Evolutionary conservation across 1,140 invertebrate genomes (phyloP), one percentile per base, ranked within the genome.

Genomic region (Lutraria rhynchaena): DNA sequence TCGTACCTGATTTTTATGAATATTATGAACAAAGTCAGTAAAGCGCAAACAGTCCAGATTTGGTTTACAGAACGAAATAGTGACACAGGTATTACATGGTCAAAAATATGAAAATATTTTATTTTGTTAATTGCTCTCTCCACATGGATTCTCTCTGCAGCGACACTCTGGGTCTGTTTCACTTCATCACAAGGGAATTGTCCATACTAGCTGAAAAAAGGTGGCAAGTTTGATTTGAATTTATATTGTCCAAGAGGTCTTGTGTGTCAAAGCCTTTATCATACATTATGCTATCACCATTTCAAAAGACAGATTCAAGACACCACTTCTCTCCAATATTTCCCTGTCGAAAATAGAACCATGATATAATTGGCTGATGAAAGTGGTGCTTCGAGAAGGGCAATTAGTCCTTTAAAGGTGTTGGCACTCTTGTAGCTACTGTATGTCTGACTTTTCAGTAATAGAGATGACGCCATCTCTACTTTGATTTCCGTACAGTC

Each of bases 91-190:
- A 85, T 29, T n/a, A 70, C 51, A 33, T 67, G 37, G 29, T 75
- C 81, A 69, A 85, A 70, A 22, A 85, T 83, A 44, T 85, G 74
- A 65, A 85, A 83, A 24, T n/a, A 44, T 44, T 83, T 85, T 1
- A 85, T 49, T 24, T 49, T 80, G 15, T 46, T 51, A 29, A 83
- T 74, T 9, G 65, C 73, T 41, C 81, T 33, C 69, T 83, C 81
- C 9, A 85, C 75, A 80, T 85, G 81, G 41, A 83, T 75, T 37
- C 76, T 29, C 17, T 55, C 27, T 24, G 74, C 75, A 29, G 81
- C 81, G 24, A 83, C 70, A 13, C 22, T 63, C 29, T 78, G 58
- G 0, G 81, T 83, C 33, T 3, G 4, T 22, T 49, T 13, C 3
- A 61, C 44, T 19, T 83, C 55, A 19, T 49, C 24, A 9, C 13